Percentiles rank a stretch among this genome's conserved stretches.
Conservation (phyloP, 1,140 invertebrate genomes). For the Ladona fulva region DNA sequence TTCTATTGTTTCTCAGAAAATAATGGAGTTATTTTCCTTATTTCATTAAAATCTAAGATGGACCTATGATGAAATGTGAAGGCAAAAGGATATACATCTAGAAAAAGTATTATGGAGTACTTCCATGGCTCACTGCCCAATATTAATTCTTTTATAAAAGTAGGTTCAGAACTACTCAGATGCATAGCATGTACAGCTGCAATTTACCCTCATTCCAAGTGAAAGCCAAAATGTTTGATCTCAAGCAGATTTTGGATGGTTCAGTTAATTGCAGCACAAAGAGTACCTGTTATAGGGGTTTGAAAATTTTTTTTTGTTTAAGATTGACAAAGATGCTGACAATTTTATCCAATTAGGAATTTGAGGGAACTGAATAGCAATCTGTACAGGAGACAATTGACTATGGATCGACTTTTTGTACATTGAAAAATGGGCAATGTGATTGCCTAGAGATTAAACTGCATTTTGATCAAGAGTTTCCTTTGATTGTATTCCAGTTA, state of each 20-base stretch:
- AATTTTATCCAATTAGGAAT: neutral
- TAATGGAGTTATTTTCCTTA: too few relatives aligned
- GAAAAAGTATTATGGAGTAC: constrained; percentile 2
- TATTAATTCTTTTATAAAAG: neutral
- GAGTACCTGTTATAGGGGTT: neutral
- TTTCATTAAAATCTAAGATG: too few relatives aligned
- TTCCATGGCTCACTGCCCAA: neutral
- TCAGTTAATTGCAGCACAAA: neutral
- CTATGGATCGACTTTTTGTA: neutral
- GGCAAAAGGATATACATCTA: too few relatives aligned
- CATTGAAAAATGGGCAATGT: neutral
- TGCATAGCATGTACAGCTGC: neutral
- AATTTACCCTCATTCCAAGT: neutral
- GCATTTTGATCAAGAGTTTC: neutral
- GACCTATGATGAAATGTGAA: too few relatives aligned
- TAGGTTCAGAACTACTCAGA: neutral
- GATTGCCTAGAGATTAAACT: constrained; percentile 6
- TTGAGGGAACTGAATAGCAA: neutral
- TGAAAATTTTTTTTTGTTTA: neutral
- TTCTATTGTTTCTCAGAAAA: too few relatives aligned
- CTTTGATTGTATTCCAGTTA: too few relatives aligned
- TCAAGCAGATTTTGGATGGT: neutral
- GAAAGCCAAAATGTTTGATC: neutral
- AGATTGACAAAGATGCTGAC: neutral
- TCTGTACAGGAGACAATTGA: neutral